Evolutionary conservation across 2,797 vertebrate genomes (phyloP).

Genomic region (Scyliorhinus canicula): DNA sequence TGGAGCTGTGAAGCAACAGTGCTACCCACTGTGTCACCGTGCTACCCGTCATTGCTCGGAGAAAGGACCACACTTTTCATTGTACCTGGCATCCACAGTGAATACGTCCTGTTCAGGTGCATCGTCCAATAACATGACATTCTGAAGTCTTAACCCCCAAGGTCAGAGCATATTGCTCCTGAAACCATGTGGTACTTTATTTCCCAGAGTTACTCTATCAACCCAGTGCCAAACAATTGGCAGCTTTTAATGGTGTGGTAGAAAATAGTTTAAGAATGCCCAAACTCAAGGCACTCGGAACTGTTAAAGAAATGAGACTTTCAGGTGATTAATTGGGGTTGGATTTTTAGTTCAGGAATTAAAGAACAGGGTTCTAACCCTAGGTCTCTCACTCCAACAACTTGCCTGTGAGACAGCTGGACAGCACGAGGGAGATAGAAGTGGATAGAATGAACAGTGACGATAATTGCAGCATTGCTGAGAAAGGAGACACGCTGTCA

Average conservation of each 20-base stretch:
- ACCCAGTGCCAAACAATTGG: background rate
- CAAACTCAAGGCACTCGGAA: background rate
- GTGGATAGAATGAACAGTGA: background rate
- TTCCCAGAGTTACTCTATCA: background rate
- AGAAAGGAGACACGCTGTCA: too few relatives aligned
- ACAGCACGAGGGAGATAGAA: background rate
- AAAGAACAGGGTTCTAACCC: background rate
- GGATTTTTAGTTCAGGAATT: background rate
- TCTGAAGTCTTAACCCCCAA: background rate
- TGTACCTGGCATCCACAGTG: background rate
- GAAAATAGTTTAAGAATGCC: background rate
- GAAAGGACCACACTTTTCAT: background rate
- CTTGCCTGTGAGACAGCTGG: background rate
- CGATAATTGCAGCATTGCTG: background rate
- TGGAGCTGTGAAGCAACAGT: too few relatives aligned
- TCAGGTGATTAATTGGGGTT: background rate
- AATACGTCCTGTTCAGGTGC: background rate
- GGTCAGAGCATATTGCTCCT: background rate
- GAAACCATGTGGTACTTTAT: background rate
- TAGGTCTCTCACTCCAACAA: background rate
- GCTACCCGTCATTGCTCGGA: background rate
- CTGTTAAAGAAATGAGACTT: background rate
- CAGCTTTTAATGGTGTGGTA: background rate
- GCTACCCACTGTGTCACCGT: too few relatives aligned
- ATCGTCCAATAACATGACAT: too few relatives aligned